phyloP scores from a whole-genome alignment of 2,888 invertebrate species.

The Andrena camellia region DNA sequence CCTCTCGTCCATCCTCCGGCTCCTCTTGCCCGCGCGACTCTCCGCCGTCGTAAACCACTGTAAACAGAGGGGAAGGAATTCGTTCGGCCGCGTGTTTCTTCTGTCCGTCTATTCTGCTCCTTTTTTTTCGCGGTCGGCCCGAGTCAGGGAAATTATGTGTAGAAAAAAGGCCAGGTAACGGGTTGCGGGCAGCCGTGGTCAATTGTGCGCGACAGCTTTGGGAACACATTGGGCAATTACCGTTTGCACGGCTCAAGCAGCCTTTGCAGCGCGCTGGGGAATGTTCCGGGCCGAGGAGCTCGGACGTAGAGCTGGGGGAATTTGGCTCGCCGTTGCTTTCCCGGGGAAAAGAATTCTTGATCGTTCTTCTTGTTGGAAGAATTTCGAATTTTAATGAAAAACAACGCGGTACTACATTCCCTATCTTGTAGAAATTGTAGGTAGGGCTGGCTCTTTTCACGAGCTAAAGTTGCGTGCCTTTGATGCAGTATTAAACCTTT shows the following conservation, averaged over 20 bases:
- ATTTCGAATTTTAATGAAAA: neutral
- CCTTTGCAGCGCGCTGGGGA: neutral
- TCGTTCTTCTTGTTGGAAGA: neutral
- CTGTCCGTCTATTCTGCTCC: neutral
- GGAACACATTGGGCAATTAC: conserved; percentile 22
- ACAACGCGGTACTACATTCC: neutral
- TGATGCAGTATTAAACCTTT: conserved; percentile 22
- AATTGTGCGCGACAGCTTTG: conserved; percentile 26
- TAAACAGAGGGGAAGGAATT: conserved; percentile 54
- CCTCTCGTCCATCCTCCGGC: conserved; percentile 22
- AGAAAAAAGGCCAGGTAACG: conserved; percentile 72
- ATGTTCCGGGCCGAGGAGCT: neutral
- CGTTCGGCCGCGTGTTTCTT: conserved; percentile 39
- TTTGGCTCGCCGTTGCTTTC: neutral
- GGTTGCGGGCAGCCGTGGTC: conserved; percentile 58
- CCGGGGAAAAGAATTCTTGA: neutral
- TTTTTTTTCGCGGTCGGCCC: conserved; percentile 30
- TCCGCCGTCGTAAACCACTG: conserved; percentile 52
- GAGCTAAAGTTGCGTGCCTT: conserved; percentile 25
- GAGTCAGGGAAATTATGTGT: conserved; percentile 57
- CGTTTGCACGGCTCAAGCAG: neutral
- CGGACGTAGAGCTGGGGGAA: neutral
- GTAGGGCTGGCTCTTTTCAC: conserved; percentile 5
- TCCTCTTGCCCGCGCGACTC: conserved; percentile 9
- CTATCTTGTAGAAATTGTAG: conserved; percentile 8